Evolutionary conservation across 1,140 invertebrate genomes (phyloP), one percentile per base, ranked within the genome.

Genomic region (Adelges cooleyi): DNA sequence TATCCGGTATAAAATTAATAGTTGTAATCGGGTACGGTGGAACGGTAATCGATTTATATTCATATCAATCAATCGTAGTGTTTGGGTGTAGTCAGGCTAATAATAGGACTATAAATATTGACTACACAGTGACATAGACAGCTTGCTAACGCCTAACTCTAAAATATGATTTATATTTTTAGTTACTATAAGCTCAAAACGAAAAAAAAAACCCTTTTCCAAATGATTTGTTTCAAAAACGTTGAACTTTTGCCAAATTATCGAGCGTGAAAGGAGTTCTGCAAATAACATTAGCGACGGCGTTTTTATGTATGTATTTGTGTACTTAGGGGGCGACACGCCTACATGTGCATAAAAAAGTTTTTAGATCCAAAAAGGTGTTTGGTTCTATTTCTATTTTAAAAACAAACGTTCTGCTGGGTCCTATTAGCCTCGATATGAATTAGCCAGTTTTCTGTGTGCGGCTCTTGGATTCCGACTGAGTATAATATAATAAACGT

Each of bases 401-500:
- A 46, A 40, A 44, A 33, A 33, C 36, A 51, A 52, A 53, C n/a
- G n/a, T n/a, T 50, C 62, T 51, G 20, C 29, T 62, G 3, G n/a
- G 42, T 40, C 9, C 17, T 44, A 65, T 54, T 69, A 18, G 46
- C 38, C 62, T 56, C 54, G 56, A 68, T 68, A 65, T 44, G 33
- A 65, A 65, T 52, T 23, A 42, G 23, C 13, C 44, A 29, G 17
- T 56, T 50, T 46, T 50, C 36, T 36, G 33, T 48, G 65, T 54
- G 48, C 48, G 25, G 48, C 38, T 66, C 65, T 66, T 42, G 17
- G 38, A 52, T 33, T 36, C 36, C 18, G 46, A 40, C 36, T n/a
- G 33, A n/a, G n/a, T n/a, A n/a, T n/a, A n/a, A n/a, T n/a, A n/a
- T n/a, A n/a, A n/a, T n/a, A n/a, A 42, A 50, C 48, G 49, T 42